Base-by-base conservation (phyloP, 2,113 vertebrate species). In the Triplophysa rosa region DNA sequence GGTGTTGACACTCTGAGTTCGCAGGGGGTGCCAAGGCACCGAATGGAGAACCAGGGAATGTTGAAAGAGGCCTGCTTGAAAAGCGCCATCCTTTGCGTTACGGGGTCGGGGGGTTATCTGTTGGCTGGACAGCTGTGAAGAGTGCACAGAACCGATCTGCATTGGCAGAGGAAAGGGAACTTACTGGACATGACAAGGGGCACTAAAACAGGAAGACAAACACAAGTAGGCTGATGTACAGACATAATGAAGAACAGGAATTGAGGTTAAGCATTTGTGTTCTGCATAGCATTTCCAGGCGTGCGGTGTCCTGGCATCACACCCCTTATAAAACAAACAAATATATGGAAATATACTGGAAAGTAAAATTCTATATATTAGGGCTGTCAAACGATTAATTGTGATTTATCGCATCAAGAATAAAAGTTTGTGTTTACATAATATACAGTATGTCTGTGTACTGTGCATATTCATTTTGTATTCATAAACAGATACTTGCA, bases 1-100 rank as follows among this genome's bases (percentile, higher is more conserved):
- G 67, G 59, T 71, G 76, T 62, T 83, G 29, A 54, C 70, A 79
- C 76, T 66, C 59, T 29, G 67, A 63, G 37, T 70, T 71, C 12
- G 17, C 49, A 66, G 12, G 19, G 45, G 70, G 40, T 75, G 4
- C 69, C 42, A 54, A 68, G 47, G 67, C 61, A 68, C 62, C 21
- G 49, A 56, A n/a, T 19, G 29, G 23, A 66, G 52, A 9, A 62
- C 33, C 42, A 47, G 58, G 52, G 61, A 66, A 29, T 7, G 37
- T 66, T 72, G 23, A 47, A 8, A 58, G n/a, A 47, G 19, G 1
- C 14, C 42, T 64, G 17, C 40, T 78, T 4, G 21, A 45, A 65
- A 70, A 11, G 7, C 47, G 1, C 19, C 68, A 58, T 58, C 26
- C 49, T 52, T 26, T 47, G 19, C 2, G 8, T 33, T 24, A 23